Evolutionary conservation across 2,797 vertebrate species (phyloP).

Genomic region (Anabacerthia variegaticeps): DNA sequence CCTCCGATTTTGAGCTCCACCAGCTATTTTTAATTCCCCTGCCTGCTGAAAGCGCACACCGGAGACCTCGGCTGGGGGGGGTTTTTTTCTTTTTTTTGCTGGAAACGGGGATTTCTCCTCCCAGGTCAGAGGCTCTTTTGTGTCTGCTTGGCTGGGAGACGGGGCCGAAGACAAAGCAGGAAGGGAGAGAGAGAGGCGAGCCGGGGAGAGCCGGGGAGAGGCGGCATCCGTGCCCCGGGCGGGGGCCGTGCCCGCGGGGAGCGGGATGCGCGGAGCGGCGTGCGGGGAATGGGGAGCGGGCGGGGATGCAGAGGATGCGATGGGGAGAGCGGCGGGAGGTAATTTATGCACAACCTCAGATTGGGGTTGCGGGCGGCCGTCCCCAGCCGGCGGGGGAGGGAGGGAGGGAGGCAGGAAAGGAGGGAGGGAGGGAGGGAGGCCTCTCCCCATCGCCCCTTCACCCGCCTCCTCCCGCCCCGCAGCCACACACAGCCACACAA

Average conservation of each 20-base stretch:
- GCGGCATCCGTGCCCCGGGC: background rate
- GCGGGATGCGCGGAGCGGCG: background rate
- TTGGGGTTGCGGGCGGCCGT: constrained; percentile 69
- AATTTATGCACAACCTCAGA: constrained; percentile 75
- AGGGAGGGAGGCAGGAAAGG: constrained; percentile 40
- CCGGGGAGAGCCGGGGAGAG: background rate
- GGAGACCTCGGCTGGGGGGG: background rate
- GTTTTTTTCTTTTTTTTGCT: accelerated
- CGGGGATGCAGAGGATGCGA: constrained; percentile 16
- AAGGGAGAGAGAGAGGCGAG: background rate
- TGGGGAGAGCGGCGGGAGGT: constrained; percentile 50
- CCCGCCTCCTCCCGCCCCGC: constrained; percentile 62
- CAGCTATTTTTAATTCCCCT: constrained; percentile 16
- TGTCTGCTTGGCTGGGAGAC: constrained; percentile 32
- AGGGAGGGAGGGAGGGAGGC: constrained; percentile 62
- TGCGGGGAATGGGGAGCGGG: constrained; percentile 55
- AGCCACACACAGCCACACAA: constrained; percentile 54
- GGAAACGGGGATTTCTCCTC: background rate
- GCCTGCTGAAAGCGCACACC: background rate
- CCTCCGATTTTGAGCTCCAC: background rate
- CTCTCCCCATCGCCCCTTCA: constrained; percentile 52
- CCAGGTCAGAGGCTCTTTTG: constrained; percentile 55
- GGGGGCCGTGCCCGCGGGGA: background rate
- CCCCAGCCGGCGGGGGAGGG: constrained; percentile 32
- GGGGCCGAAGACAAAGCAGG: constrained; percentile 29